phyloP scores from a whole-genome alignment of 2,888 invertebrate genomes.

The Heliconius sara region DNA sequence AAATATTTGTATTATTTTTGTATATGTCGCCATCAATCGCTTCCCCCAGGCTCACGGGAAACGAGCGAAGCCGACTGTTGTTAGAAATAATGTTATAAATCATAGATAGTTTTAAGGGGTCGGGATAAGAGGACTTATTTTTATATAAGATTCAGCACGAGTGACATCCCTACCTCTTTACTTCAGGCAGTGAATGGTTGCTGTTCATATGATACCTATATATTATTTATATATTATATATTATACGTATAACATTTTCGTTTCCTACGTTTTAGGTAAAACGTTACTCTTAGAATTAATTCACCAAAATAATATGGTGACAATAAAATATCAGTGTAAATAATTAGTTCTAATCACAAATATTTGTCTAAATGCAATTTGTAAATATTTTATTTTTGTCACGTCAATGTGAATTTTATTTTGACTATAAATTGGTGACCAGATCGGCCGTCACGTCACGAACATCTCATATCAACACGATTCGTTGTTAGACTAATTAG shows the following conservation, averaged over 20 bases:
- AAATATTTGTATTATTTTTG: slow-evolving; percentile 63
- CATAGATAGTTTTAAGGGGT: slow-evolving; percentile 49
- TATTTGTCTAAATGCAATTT: slow-evolving; percentile 60
- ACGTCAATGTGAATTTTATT: slow-evolving; percentile 53
- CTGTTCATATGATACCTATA: slow-evolving; percentile 29
- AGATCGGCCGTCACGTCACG: slow-evolving; percentile 29
- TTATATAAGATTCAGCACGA: slow-evolving; percentile 44
- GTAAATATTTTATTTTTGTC: slow-evolving; percentile 69
- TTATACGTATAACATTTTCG: slow-evolving; percentile 22
- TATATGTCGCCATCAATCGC: slow-evolving; percentile 58
- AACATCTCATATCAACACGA: slow-evolving; percentile 67
- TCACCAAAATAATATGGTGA: slow-evolving; percentile 80
- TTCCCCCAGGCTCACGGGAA: slow-evolving; percentile 66
- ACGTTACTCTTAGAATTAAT: slow-evolving; percentile 55
- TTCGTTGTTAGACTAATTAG: slow-evolving; percentile 61
- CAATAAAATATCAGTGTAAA: slow-evolving; percentile 82
- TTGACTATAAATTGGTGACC: slow-evolving; percentile 39
- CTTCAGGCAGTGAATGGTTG: slow-evolving; percentile 48
- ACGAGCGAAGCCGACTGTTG: slow-evolving; percentile 55
- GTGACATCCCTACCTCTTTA: slow-evolving; percentile 48
- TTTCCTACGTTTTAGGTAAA: slow-evolving; percentile 31
- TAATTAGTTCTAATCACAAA: slow-evolving; percentile 73
- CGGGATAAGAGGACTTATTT: slow-evolving; percentile 53
- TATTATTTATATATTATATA: background rate
- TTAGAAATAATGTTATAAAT: slow-evolving; percentile 52